Evolutionary conservation across 2,113 vertebrate genomes (phyloP).

Genomic region (Cheirogaleus medius): DNA sequence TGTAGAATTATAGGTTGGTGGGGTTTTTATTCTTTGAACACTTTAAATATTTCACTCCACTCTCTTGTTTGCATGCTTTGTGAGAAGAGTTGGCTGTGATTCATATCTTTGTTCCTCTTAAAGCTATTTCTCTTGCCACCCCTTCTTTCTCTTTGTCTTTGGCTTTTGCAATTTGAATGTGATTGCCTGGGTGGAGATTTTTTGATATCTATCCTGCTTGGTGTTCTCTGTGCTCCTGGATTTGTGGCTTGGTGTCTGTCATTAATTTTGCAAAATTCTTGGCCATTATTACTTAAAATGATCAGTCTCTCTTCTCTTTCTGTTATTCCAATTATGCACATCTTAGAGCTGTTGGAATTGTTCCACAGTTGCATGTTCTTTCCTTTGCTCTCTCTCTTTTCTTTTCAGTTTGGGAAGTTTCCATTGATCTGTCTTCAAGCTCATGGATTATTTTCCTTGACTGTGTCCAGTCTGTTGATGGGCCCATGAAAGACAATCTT

Average conservation of each 20-base stretch:
- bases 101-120: neutral
- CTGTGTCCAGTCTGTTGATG: neutral
- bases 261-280: neutral
- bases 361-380: neutral
- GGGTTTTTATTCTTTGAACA: neutral
- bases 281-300: neutral
- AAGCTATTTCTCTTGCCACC: neutral
- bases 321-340: neutral
- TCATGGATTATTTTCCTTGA: neutral
- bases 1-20: neutral
- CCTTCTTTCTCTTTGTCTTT: neutral
- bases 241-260: neutral
- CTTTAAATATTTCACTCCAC: neutral
- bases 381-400: neutral
- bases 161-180: neutral
- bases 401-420: neutral
- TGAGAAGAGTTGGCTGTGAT: neutral
- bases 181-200: neutral
- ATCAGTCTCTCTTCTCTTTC: neutral
- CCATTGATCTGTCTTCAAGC: neutral
- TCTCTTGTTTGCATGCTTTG: neutral
- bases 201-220: neutral
- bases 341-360: neutral
- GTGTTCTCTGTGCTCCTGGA: neutral
- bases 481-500: neutral